phyloP scores from a whole-genome alignment of 2,113 vertebrate genomes.

The Sisor rabdophorus region DNA sequence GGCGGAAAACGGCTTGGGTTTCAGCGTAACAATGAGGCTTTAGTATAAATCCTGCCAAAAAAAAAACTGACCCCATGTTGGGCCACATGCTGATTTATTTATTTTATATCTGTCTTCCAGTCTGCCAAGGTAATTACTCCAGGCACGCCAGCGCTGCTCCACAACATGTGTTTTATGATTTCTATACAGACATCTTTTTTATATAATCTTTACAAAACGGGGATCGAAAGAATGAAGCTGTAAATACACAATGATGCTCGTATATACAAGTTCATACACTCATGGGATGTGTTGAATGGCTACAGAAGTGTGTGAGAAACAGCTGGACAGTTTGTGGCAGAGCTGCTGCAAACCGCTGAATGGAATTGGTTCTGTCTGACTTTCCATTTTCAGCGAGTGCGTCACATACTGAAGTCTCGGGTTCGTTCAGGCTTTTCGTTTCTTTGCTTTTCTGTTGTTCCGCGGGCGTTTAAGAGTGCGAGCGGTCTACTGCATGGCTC shows the following conservation, averaged over 20 bases:
- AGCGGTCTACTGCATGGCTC: conserved; percentile 15
- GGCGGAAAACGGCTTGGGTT: conserved; percentile 49
- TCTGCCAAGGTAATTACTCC: conserved; percentile 52
- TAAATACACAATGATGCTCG: neutral
- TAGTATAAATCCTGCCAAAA: conserved; percentile 28
- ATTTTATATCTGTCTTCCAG: conserved; percentile 52
- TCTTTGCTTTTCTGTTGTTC: conserved; percentile 41
- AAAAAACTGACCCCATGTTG: conserved; percentile 28
- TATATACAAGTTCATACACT: neutral
- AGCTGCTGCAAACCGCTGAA: conserved; percentile 43
- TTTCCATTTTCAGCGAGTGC: conserved; percentile 49
- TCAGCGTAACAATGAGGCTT: conserved; percentile 49
- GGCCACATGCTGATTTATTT: conserved; percentile 48
- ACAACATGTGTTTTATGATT: conserved; percentile 47
- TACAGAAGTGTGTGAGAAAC: conserved; percentile 1
- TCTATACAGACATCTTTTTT: conserved; percentile 1
- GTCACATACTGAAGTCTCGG: conserved; percentile 38
- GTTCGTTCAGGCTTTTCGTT: conserved; percentile 51
- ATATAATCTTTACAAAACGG: neutral
- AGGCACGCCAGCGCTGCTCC: conserved; percentile 39
- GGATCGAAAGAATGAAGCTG: neutral
- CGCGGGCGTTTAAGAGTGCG: conserved; percentile 12
- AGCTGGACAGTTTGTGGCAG: conserved; percentile 25
- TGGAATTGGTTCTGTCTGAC: conserved; percentile 55
- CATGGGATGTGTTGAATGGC: neutral